Evolutionary conservation across 2,113 vertebrate species (phyloP), one percentile per base, ranked within the genome.

Genomic region (Danionella cerebrum): DNA sequence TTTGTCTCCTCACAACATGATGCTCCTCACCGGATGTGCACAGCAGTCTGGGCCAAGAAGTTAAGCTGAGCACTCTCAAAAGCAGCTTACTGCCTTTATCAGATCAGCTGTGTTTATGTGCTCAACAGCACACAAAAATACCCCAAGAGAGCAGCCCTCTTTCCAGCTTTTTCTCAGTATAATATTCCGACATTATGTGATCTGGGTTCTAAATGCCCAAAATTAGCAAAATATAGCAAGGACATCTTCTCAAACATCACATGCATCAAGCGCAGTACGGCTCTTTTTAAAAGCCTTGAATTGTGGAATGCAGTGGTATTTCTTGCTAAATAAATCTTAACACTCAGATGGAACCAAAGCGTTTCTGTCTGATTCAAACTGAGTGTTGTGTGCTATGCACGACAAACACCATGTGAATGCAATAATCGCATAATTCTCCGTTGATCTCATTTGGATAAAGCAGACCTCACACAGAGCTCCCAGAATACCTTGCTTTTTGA

Each of bases 11-110:
- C 22, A 24, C 1, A 31, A 27, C 18, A 16, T 42, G 12, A 29
- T 24, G 24, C 65, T 10, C 42, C 45, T 62, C 14, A 21, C 52
- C 45, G 41, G 41, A 52, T 74, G n/a, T 3, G 16, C 76, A 80
- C 74, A 68, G 16, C 27, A 73, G 18, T 72, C 65, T 70, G 42
- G 75, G 45, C 45, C 55, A 57, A 41, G 11, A 65, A 65, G 64
- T 69, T 54, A 76, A 82, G 72, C 72, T 75, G 71, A 70, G 79
- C 75, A 74, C 71, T 78, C 75, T 78, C 77, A 77, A 82, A 88
- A 86, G 82, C 85, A 48, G 83, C 84, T 87, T 85, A 86, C 18
- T 52, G 69, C 71, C 39, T 84, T 89, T 85, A 87, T 86, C 84
- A 80, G 67, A 83, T 88, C 82, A 88, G 76, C 33, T 21, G 24